phyloP scores from a whole-genome alignment of 2,888 invertebrate genomes.

The Copidosoma aretas region DNA sequence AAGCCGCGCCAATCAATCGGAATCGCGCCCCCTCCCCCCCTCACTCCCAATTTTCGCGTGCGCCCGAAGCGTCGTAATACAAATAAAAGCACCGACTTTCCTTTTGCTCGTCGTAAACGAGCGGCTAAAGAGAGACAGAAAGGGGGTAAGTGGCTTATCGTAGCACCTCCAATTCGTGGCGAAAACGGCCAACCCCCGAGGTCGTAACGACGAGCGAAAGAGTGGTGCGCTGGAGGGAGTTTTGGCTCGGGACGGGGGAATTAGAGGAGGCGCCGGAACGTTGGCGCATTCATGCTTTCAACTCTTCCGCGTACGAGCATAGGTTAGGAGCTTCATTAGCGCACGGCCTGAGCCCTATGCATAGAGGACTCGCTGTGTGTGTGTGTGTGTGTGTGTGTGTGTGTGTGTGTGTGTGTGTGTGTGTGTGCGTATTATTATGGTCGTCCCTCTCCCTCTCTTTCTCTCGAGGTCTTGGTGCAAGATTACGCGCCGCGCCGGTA shows the following conservation, averaged over 20 bases:
- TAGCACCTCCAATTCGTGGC: too few species aligned
- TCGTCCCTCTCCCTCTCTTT: background rate
- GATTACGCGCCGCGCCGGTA: background rate
- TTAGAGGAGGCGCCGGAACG: background rate
- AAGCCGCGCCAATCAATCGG: slow-evolving; percentile 12
- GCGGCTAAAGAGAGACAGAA: too few species aligned
- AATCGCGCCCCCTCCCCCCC: background rate
- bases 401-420: too few species aligned
- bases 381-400: too few species aligned
- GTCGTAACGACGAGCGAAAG: too few species aligned
- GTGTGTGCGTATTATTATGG: too few species aligned
- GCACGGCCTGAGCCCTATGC: slow-evolving; percentile 49
- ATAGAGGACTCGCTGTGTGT: slow-evolving; percentile 46
- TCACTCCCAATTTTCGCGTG: background rate
- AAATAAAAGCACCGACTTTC: too few species aligned
- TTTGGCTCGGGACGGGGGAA: background rate
- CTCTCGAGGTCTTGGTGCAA: background rate
- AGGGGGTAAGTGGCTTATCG: too few species aligned
- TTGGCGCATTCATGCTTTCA: background rate
- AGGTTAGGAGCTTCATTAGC: slow-evolving; percentile 53
- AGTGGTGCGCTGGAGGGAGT: too few species aligned
- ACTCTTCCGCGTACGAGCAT: slow-evolving; percentile 9
- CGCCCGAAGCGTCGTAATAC: background rate
- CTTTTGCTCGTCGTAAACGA: too few species aligned
- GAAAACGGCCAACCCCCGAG: too few species aligned